Base-by-base conservation (phyloP, 2,113 vertebrate genomes). In the Menidia beryllina region DNA sequence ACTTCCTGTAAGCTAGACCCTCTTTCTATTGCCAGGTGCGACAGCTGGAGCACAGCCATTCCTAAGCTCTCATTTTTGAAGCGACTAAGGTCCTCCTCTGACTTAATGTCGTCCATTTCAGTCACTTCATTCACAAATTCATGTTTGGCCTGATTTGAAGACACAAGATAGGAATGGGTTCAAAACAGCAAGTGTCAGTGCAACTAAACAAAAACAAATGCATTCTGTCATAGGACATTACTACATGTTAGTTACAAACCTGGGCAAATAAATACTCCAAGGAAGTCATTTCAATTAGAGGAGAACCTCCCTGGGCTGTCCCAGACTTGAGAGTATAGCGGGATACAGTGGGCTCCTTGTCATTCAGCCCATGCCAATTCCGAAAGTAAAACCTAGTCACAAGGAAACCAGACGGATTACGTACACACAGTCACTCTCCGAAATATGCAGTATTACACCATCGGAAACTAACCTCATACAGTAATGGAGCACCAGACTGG, bases 1-100 rank as follows among this genome's bases (percentile, higher is more conserved):
- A 95, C 95, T 0, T 96, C 95, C 74, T 96, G 90, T 26, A 98
- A 88, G 19, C 93, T 93, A 4, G 92, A 11, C 1, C 86, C 86
- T 0, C 72, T 93, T 5, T 61, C 63, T 20, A 97, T 56, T 11
- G 97, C 93, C 0, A 94, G 86, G 70, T 98, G 94, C 0, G 93
- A 95, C 0, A 99, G 94, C 41, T 98, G 96, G 1, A 98, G 94
- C 19, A 97, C 95, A 0, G 97, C 97, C 96, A 99, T 96, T 5
- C 97, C 97, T 76, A 99, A 41, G 43, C 97, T 96, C 60, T 99
- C 97, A 0, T 96, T 97, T 88, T 97, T 95, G 72, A 97, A 96
- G 48, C 86, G 85, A 79, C 91, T 94, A 1, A 93, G 63, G 45
- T 96, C 95, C n/a, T 92, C 92, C 0, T 96, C 94, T 0, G 75